These are phyloP conservation scores for Halocynthia roretzi DNA, from an alignment of 23 tunicate species.

Conservation along the genomic window DNA sequence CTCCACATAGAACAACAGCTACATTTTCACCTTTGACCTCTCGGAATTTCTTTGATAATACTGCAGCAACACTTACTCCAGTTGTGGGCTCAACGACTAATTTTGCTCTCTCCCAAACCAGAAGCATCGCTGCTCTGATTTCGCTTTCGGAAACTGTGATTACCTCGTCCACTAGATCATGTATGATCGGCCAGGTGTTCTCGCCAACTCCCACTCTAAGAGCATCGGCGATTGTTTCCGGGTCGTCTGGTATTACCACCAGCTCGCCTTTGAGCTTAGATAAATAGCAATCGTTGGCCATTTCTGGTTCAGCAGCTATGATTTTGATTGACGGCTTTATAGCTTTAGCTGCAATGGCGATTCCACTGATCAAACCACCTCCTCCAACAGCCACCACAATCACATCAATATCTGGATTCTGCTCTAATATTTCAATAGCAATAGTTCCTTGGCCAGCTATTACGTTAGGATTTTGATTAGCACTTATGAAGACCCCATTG, in stretches of 20 bases:
- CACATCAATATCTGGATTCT: constrained; percentile 68
- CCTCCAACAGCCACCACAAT: constrained; percentile 88
- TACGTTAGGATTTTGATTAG: constrained; percentile 45
- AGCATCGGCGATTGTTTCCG: constrained; percentile 83
- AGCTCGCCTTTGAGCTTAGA: constrained; percentile 42
- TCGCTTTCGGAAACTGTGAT: constrained; percentile 72
- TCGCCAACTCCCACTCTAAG: constrained; percentile 68
- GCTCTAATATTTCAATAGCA: constrained; percentile 71
- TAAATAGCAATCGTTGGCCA: constrained; percentile 74
- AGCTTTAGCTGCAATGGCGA: constrained; percentile 64
- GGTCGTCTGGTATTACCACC: constrained; percentile 29
- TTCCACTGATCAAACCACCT: constrained; percentile 84
- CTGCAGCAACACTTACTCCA: constrained; percentile 82
- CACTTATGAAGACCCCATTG: constrained; percentile 30
- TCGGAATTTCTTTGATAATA: constrained; percentile 29
- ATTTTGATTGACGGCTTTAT: constrained; percentile 74
- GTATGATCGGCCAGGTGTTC: constrained; percentile 89
- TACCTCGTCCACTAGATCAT: constrained; percentile 83
- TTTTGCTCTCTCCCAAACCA: constrained; percentile 85
- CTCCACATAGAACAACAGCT: constrained; percentile 90
- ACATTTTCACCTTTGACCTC: constrained; percentile 22
- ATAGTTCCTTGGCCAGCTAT: constrained; percentile 86
- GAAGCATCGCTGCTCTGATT: constrained; percentile 53
- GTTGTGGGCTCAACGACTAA: constrained; percentile 84
- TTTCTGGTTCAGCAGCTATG: constrained; percentile 88